phyloP scores from a whole-genome alignment of 2,888 invertebrate species.

The Cheilosia scutellata region DNA sequence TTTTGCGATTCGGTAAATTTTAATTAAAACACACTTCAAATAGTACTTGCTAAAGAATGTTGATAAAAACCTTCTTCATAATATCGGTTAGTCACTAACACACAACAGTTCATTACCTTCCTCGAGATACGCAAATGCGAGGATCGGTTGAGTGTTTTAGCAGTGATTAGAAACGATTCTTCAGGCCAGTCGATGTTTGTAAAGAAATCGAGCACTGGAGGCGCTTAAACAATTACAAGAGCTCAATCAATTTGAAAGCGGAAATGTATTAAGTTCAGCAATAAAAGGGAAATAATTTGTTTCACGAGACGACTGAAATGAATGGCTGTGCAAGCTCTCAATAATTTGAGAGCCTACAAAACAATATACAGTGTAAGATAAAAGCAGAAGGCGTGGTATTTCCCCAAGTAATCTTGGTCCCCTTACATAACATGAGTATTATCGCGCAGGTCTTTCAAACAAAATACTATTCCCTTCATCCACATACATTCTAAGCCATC shows the following conservation, averaged over 20 bases:
- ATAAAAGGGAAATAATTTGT: background rate
- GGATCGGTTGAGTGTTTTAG: background rate
- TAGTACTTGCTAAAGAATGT: background rate
- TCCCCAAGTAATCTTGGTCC: too few relatives aligned
- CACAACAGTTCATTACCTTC: conserved; percentile 30
- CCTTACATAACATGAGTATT: too few relatives aligned
- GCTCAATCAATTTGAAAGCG: background rate
- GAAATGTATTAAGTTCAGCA: background rate
- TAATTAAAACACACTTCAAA: background rate
- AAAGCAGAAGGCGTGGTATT: too few relatives aligned
- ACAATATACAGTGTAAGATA: too few relatives aligned
- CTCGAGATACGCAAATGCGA: background rate
- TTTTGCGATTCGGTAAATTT: background rate
- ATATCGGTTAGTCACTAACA: conserved; percentile 13
- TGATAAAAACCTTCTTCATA: background rate
- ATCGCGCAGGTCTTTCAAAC: too few relatives aligned
- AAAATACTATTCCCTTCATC: too few relatives aligned
- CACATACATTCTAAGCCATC: too few relatives aligned
- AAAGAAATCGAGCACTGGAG: background rate
- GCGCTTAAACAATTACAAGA: conserved; percentile 29
- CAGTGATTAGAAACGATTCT: background rate
- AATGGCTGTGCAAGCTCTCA: too few relatives aligned
- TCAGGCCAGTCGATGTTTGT: background rate
- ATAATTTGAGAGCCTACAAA: too few relatives aligned
- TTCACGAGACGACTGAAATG: background rate